Conservation (phyloP, 2,888 invertebrate genomes). For the Clostera curtula region DNA sequence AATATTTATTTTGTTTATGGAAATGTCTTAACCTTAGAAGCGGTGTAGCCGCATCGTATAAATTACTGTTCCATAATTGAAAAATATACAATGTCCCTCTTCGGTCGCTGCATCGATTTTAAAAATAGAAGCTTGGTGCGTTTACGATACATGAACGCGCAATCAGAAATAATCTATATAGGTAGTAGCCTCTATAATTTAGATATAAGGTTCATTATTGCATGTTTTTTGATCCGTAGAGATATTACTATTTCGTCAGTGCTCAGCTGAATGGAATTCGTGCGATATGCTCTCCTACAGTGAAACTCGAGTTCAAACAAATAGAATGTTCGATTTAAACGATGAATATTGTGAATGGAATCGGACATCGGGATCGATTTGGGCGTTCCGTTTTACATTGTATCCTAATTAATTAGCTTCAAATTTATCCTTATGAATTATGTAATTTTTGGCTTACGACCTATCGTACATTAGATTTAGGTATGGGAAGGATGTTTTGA, state of each 20-base stretch:
- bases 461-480: no score
- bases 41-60: slow-evolving; percentile 9
- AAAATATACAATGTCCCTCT: slow-evolving; percentile 61
- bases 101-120: slow-evolving; percentile 70
- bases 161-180: slow-evolving; percentile 37
- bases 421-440: slow-evolving; percentile 18
- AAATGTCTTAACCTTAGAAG: no score
- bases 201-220: slow-evolving; percentile 34
- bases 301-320: slow-evolving; percentile 59
- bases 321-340: slow-evolving; percentile 56
- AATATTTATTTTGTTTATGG: no score
- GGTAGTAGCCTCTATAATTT: slow-evolving; percentile 22
- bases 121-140: slow-evolving; percentile 69
- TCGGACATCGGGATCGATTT: slow-evolving; percentile 28
- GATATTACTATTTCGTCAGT: slow-evolving; percentile 30
- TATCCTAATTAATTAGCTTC: slow-evolving; percentile 28
- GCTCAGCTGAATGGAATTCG: slow-evolving; percentile 54
- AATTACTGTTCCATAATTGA: slow-evolving; percentile 54
- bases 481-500: no score
- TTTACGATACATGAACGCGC: slow-evolving; percentile 52
- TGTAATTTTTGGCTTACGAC: slow-evolving; percentile 13
- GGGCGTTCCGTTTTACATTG: slow-evolving; percentile 19
- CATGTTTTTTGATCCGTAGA: slow-evolving; percentile 16
- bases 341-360: slow-evolving; percentile 41
- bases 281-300: slow-evolving; percentile 57